Conservation (phyloP, 2,888 invertebrate species). For the Trachelus iudaicus region DNA sequence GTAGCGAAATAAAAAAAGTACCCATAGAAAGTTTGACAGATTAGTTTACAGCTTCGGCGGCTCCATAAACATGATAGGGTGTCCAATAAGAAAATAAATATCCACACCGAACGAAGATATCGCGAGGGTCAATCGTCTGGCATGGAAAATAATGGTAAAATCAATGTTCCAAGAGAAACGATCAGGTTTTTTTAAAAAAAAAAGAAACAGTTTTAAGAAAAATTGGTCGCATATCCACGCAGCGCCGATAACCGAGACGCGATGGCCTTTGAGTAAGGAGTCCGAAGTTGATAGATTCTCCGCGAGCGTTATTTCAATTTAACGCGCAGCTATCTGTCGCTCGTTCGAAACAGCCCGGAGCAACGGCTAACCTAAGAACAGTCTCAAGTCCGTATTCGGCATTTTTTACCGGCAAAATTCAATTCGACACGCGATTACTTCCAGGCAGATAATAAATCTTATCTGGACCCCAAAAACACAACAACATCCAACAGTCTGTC, state of each 20-base stretch:
- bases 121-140: background rate
- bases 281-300: slow-evolving; percentile 20
- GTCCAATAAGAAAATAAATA: background rate
- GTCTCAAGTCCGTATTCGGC: background rate
- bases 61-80: background rate
- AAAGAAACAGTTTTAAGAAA: background rate
- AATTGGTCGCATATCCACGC: background rate
- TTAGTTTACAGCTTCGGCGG: background rate
- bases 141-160: background rate
- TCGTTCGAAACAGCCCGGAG: background rate
- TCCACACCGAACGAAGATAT: background rate
- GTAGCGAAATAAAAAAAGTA: background rate
- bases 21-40: background rate
- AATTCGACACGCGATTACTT: background rate
- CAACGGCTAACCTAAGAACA: background rate
- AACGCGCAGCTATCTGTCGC: background rate
- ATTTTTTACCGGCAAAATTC: background rate
- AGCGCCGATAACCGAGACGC: background rate
- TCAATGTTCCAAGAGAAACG: background rate
- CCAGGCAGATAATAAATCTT: background rate
- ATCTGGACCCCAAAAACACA: background rate
- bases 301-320: slow-evolving; percentile 39
- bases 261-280: slow-evolving; percentile 3
- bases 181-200: background rate
- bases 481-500: background rate